These are phyloP conservation scores for Forbesichthys papilliferus DNA, from an alignment of 2,113 vertebrate genomes.

Conservation along the genomic window DNA sequence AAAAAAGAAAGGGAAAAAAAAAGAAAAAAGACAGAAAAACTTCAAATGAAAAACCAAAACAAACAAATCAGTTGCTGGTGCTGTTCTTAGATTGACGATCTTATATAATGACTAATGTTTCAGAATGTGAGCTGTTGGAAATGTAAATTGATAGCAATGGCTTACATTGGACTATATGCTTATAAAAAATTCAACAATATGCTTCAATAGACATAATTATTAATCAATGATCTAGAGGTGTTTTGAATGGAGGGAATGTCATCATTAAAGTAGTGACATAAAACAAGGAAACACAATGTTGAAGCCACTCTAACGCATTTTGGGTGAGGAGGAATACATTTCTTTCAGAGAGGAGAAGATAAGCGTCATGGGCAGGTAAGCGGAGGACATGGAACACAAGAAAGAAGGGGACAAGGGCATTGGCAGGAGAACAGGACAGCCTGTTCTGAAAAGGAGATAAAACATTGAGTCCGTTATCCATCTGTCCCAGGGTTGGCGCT, in stretches of 20 bases:
- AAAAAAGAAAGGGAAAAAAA: too few relatives aligned
- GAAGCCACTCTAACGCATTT: neutral
- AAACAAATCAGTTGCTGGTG: neutral
- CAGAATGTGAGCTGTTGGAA: too few relatives aligned
- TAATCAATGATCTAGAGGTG: too few relatives aligned
- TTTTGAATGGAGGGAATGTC: too few relatives aligned
- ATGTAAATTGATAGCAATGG: neutral
- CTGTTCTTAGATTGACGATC: too few relatives aligned
- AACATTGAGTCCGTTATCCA: conserved; percentile 66
- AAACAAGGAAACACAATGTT: neutral
- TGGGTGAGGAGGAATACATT: conserved; percentile 25
- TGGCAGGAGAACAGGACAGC: conserved; percentile 35
- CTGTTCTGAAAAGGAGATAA: conserved; percentile 67
- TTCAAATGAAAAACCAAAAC: neutral
- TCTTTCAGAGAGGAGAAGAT: conserved; percentile 27
- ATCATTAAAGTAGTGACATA: too few relatives aligned
- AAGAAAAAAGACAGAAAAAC: neutral
- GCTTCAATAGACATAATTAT: neutral
- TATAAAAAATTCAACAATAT: neutral
- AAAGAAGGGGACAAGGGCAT: conserved; percentile 38
- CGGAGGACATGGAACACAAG: conserved; percentile 31
- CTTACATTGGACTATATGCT: neutral
- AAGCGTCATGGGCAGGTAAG: conserved; percentile 5
- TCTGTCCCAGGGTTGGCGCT: conserved; percentile 72
- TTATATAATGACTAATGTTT: too few relatives aligned